phyloP scores from a whole-genome alignment of 2,797 vertebrate species.

The Alca torda region DNA sequence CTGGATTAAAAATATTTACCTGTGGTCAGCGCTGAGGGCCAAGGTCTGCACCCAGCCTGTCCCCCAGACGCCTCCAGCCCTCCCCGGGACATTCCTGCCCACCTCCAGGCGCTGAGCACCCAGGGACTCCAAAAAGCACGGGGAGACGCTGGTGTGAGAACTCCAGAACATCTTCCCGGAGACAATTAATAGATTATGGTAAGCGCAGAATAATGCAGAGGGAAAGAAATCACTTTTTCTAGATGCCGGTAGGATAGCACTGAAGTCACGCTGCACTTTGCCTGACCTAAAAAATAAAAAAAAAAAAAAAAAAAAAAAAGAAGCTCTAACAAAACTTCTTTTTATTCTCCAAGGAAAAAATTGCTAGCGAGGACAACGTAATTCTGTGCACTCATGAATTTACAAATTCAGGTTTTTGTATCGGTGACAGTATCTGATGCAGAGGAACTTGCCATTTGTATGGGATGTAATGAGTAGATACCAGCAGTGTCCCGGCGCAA shows the following conservation, averaged over 20 bases:
- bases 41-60: neutral
- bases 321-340: neutral
- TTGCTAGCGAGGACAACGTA: neutral
- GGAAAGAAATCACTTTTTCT: neutral
- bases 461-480: neutral
- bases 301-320: neutral
- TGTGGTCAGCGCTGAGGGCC: neutral
- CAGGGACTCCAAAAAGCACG: accelerated
- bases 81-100: neutral
- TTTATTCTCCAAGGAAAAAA: neutral
- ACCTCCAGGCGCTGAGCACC: neutral
- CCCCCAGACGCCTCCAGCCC: neutral
- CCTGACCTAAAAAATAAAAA: neutral
- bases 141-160: neutral
- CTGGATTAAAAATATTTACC: neutral
- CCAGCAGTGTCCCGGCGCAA: neutral
- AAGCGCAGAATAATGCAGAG: neutral
- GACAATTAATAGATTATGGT: too few species aligned
- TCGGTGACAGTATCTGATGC: neutral
- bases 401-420: neutral
- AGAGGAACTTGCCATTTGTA: neutral
- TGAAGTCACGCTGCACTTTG: neutral
- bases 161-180: neutral
- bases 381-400: neutral
- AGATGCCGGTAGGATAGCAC: neutral